These are phyloP conservation scores for Cryptocheilus praepositus DNA, from an alignment of 2,888 invertebrate genomes.

Conservation along the genomic window DNA sequence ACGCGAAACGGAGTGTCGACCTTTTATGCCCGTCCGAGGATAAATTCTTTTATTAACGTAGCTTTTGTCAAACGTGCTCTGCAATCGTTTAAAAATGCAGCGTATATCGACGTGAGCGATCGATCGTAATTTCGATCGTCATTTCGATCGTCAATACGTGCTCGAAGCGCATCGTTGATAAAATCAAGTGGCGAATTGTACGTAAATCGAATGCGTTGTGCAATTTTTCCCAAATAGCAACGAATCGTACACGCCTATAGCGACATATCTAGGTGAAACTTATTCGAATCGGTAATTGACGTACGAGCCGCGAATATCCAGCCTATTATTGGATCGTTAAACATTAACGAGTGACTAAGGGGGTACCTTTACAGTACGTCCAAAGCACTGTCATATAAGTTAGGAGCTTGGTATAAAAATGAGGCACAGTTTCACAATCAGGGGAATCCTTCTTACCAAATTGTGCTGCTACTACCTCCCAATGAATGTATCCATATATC, in stretches of 20 bases:
- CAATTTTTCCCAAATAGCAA: too few species aligned
- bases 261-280: slow-evolving; percentile 64
- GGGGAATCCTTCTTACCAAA: slow-evolving; percentile 65
- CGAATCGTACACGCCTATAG: slow-evolving; percentile 26
- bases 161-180: too few species aligned
- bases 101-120: too few species aligned
- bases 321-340: slow-evolving; percentile 56
- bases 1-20: slow-evolving; percentile 35
- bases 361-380: slow-evolving; percentile 46
- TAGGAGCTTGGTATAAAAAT: slow-evolving; percentile 71
- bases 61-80: too few species aligned
- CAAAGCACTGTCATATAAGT: slow-evolving; percentile 60
- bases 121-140: too few species aligned
- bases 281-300: slow-evolving; percentile 61
- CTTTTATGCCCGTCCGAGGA: too few species aligned
- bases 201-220: too few species aligned
- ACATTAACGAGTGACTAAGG: slow-evolving; percentile 53
- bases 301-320: slow-evolving; percentile 60
- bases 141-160: too few species aligned
- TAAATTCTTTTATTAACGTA: too few species aligned
- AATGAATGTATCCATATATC: slow-evolving; percentile 72
- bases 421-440: slow-evolving; percentile 73
- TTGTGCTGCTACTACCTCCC: slow-evolving; percentile 69
- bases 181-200: too few species aligned
- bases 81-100: too few species aligned